Conservation (phyloP, 2,888 invertebrate species). For the Altica lythri region DNA sequence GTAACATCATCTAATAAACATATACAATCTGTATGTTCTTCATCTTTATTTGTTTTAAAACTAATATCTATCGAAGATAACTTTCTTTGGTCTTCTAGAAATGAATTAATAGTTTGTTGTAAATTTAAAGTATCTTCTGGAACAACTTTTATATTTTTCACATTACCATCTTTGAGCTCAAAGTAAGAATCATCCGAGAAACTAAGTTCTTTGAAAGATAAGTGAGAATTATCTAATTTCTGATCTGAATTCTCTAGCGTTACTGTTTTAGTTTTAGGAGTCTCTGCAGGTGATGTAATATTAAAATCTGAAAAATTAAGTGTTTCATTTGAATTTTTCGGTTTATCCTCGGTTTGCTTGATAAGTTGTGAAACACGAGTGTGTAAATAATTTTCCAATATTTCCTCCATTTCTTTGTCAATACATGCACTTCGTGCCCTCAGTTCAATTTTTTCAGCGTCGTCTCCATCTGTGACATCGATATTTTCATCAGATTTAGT, state of each 20-base stretch:
- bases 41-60: constrained; percentile 11
- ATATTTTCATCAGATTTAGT: not conserved
- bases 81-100: constrained; percentile 15
- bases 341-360: constrained; percentile 30
- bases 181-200: constrained; percentile 20
- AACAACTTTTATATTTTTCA: constrained; percentile 3
- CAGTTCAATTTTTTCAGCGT: constrained; percentile 2
- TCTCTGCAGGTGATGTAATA: not conserved
- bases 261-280: not conserved
- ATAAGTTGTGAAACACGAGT: constrained; percentile 38
- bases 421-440: constrained; percentile 24
- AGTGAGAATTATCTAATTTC: constrained; percentile 1
- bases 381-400: constrained; percentile 40
- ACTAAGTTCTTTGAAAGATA: constrained; percentile 7
- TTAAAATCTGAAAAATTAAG: not conserved
- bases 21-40: not conserved
- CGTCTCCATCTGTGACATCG: constrained; percentile 19
- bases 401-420: constrained; percentile 40
- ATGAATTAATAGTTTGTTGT: not conserved
- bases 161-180: constrained; percentile 16
- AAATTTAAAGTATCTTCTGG: constrained; percentile 1
- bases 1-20: not conserved
- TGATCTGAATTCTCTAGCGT: too few species aligned
- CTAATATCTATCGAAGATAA: not conserved
- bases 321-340: not conserved